A percentile compares a stretch with the other conserved stretches of the same genome.
Evolutionary conservation across 2,888 invertebrate species (phyloP).

Genomic region (Melanargia galathea): DNA sequence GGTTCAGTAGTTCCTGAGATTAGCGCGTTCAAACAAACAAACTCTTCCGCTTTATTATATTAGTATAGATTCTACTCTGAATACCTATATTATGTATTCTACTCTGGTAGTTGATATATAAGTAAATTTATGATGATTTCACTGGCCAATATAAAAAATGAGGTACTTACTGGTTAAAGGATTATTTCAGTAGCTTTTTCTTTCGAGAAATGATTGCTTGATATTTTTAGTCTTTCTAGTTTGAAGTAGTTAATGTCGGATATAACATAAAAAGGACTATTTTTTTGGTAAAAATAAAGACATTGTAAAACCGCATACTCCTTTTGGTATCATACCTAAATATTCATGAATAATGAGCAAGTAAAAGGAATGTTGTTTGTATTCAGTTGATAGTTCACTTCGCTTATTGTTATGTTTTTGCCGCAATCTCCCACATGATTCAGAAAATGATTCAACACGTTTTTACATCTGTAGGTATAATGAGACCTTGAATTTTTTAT

Average conservation of each 20-base stretch:
- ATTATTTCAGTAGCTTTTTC: no score
- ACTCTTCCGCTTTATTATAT: no score
- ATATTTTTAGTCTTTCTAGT: no score
- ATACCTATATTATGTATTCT: no score
- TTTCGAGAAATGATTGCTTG: no score
- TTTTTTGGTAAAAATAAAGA: no score
- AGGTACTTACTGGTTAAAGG: neutral
- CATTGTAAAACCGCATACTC: neutral
- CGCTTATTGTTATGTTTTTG: constrained; percentile 36
- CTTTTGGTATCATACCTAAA: neutral
- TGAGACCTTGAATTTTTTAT: constrained; percentile 31
- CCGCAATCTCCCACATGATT: constrained; percentile 32
- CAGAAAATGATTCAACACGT: constrained; percentile 33
- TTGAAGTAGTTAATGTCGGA: no score
- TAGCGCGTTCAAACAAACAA: no score
- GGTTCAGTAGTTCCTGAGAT: no score
- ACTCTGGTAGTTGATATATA: neutral
- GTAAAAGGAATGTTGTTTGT: constrained; percentile 21
- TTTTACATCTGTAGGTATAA: constrained; percentile 16
- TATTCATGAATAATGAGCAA: neutral
- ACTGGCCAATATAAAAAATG: no score
- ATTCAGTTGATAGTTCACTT: constrained; percentile 18
- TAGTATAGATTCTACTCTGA: no score
- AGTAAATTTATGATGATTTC: neutral
- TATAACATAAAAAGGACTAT: no score